Evolutionary conservation across 2,888 invertebrate species (phyloP).

Genomic region (Acanthosepion lycidas): DNA sequence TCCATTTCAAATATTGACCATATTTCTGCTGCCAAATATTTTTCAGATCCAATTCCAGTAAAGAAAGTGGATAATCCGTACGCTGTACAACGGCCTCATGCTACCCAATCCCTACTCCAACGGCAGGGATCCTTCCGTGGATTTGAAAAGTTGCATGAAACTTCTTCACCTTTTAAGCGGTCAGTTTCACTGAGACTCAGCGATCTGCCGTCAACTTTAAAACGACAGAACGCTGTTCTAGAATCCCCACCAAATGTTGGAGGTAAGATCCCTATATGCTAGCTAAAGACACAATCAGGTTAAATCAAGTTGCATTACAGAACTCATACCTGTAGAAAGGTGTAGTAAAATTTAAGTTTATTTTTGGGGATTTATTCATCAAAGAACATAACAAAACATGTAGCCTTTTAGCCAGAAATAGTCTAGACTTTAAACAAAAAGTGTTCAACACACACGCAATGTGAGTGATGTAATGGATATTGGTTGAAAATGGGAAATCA

Average conservation of each 20-base stretch:
- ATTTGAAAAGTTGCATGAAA: conserved; percentile 77
- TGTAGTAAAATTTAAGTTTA: no score
- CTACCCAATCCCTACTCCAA: conserved; percentile 93
- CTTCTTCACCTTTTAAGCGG: conserved; percentile 86
- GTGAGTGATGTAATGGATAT: no score
- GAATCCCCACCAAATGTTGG: conserved; percentile 59
- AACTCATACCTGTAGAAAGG: no score
- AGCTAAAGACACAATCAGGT: no score
- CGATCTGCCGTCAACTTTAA: conserved; percentile 95
- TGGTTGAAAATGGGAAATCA: no score
- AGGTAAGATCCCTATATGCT: conserved; percentile 24
- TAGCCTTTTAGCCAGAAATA: no score
- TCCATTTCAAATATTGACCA: not conserved
- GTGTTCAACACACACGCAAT: no score
- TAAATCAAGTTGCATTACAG: no score
- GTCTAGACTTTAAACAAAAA: no score
- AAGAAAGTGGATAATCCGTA: conserved; percentile 82
- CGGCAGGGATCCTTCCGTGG: conserved; percentile 96
- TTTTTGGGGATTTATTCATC: no score
- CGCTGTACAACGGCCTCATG: conserved; percentile 83
- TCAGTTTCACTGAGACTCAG: conserved; percentile 95
- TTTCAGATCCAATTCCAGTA: conserved; percentile 76
- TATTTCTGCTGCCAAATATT: conserved; percentile 34
- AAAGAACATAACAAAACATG: no score
- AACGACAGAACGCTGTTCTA: conserved; percentile 79